Evolutionary conservation across 2,888 invertebrate species (phyloP).

Genomic region (Andrena hattorfiana): DNA sequence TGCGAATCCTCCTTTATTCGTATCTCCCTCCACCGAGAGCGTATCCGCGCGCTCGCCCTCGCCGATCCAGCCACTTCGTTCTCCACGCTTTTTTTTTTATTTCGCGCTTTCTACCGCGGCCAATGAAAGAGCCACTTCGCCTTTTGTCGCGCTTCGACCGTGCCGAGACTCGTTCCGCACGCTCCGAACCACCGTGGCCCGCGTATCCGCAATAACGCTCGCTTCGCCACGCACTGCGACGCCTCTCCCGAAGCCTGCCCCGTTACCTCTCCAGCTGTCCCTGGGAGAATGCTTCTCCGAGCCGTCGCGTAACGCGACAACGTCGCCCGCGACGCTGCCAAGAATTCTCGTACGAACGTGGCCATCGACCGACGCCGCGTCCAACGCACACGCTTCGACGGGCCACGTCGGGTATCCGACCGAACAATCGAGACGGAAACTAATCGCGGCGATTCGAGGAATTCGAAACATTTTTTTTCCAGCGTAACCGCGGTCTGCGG

Average conservation of each 20-base stretch:
- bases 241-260: background rate
- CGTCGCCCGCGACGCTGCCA: background rate
- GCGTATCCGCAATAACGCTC: constrained; percentile 23
- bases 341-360: background rate
- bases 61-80: constrained; percentile 52
- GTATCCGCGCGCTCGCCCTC: constrained; percentile 37
- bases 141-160: constrained; percentile 76
- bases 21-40: constrained; percentile 43
- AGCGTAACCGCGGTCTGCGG: constrained; percentile 61
- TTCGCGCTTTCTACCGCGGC: constrained; percentile 75
- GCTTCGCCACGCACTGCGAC: background rate
- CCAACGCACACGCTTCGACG: background rate
- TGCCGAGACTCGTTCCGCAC: constrained; percentile 48
- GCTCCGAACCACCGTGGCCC: constrained; percentile 19
- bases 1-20: constrained; percentile 69
- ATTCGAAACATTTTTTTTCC: constrained; percentile 72
- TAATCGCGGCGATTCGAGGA: constrained; percentile 73
- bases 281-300: background rate
- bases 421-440: constrained; percentile 74
- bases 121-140: constrained; percentile 82
- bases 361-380: background rate
- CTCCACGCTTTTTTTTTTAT: constrained; percentile 71
- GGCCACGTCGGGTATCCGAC: constrained; percentile 27
- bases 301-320: background rate
- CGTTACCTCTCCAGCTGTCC: background rate